Base-by-base conservation (phyloP, 1,140 invertebrate genomes). In the Solenopsis invicta region DNA sequence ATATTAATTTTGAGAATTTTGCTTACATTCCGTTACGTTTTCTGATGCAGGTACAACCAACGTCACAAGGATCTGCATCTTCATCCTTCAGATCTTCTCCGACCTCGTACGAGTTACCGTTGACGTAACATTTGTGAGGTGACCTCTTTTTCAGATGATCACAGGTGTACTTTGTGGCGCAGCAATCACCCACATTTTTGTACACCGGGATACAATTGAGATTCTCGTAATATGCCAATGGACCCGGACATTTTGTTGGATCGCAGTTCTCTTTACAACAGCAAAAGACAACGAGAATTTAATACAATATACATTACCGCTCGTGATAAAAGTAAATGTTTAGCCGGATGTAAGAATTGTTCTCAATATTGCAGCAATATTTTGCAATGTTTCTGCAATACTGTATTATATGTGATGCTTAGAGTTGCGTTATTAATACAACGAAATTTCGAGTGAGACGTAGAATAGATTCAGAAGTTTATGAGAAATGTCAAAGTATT, bases 91-190 rank as follows among this genome's bases (percentile, higher is more conserved):
- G 62, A 0, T 0, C 0, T 0, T 93, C 91, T 0, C 88, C 89
- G 0, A 92, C 12, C 0, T 21, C 37, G 34, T 93, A 93, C 21
- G 18, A 84, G 4, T 88, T 37, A 1, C 77, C 87, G 29, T 93
- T 93, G 8, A 76, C 69, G 18, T 93, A 90, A 61, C 93, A 93
- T n/a, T 93, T 93, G n/a, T n/a, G n/a, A n/a, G 1, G 86, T 10
- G 87, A 85, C 62, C 85, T 80, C 0, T 48, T 48, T 3, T 87
- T 48, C 24, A 93, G 41, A 41, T 91, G 75, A 13, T 86, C 74
- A 64, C 93, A 93, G 18, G 93, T 67, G 50, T 91, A 93, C 12
- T 45, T 54, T 10, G 69, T 41, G 0, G 93, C 74, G 52, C 93
- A 93, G 48, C 92, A 93, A 24, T 91, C 89, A 2, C 12, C 61